Conservation (phyloP, 2,888 invertebrate species). For the Molorchus minor region DNA sequence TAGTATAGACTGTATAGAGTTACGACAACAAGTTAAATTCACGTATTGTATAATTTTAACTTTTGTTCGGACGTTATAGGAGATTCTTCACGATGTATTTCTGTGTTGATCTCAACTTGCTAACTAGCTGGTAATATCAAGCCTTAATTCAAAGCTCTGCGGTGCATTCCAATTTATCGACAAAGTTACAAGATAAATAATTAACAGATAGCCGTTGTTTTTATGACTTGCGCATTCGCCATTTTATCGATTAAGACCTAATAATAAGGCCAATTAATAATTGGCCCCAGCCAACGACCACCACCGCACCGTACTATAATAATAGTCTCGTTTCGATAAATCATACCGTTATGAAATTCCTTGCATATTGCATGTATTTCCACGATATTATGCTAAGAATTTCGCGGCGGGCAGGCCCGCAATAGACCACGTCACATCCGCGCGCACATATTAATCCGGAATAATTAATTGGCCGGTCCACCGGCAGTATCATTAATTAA, state of each 20-base stretch:
- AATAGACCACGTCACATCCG: not conserved
- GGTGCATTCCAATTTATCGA: too few species aligned
- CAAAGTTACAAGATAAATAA: too few species aligned
- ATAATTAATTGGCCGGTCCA: slow-evolving; percentile 9
- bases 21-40: too few species aligned
- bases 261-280: slow-evolving; percentile 20
- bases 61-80: too few species aligned
- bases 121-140: too few species aligned
- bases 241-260: not conserved
- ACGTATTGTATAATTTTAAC: too few species aligned
- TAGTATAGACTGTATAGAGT: too few species aligned
- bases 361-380: slow-evolving; percentile 22
- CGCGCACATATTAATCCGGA: slow-evolving; percentile 3
- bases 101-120: too few species aligned
- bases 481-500: slow-evolving; percentile 19
- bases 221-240: slow-evolving; percentile 16
- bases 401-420: slow-evolving; percentile 2
- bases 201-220: not conserved
- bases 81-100: too few species aligned
- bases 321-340: slow-evolving; percentile 23
- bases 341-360: slow-evolving; percentile 35
- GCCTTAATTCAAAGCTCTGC: too few species aligned
- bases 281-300: not conserved
- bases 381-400: slow-evolving; percentile 32
- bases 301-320: not conserved